A percentile compares a stretch with the other conserved stretches of the same genome.
These are phyloP conservation scores for Calliphora vomitoria DNA, from an alignment of 2,888 invertebrate genomes.

Conservation along the genomic window DNA sequence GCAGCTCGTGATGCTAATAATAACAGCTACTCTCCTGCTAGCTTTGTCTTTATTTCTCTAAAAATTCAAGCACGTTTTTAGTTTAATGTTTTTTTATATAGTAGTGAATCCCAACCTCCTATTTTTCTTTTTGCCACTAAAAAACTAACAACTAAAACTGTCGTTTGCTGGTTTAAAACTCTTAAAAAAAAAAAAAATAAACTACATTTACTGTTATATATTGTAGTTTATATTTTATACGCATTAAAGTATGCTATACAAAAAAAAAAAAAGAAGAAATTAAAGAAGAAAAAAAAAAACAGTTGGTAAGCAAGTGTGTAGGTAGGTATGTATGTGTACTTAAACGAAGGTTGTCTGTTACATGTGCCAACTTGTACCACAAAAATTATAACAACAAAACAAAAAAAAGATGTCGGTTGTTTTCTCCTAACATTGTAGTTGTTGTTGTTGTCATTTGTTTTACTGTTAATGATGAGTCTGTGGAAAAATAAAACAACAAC, in stretches of 20 bases:
- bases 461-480: background rate
- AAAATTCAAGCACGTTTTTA: constrained; percentile 44
- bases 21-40: no score
- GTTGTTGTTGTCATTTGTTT: background rate
- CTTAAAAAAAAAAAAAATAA: constrained; percentile 26
- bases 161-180: constrained; percentile 42
- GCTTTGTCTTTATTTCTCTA: background rate
- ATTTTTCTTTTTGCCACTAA: background rate
- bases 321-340: background rate
- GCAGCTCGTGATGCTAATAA: no score
- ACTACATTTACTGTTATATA: background rate
- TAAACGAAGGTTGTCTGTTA: constrained; percentile 43
- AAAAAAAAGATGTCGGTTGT: background rate
- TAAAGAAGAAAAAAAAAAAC: no score
- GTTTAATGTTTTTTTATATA: background rate
- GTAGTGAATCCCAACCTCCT: background rate
- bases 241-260: constrained; percentile 34
- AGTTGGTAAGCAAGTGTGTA: background rate
- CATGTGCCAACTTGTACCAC: constrained; percentile 43
- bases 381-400: background rate
- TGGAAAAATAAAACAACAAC: background rate
- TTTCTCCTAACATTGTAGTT: background rate
- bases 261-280: background rate
- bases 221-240: constrained; percentile 24
- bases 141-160: constrained; percentile 33